Percentiles rank a stretch among this genome's conserved stretches.
Evolutionary conservation across 2,888 invertebrate genomes (phyloP).

Genomic region (Andrena flavipes): DNA sequence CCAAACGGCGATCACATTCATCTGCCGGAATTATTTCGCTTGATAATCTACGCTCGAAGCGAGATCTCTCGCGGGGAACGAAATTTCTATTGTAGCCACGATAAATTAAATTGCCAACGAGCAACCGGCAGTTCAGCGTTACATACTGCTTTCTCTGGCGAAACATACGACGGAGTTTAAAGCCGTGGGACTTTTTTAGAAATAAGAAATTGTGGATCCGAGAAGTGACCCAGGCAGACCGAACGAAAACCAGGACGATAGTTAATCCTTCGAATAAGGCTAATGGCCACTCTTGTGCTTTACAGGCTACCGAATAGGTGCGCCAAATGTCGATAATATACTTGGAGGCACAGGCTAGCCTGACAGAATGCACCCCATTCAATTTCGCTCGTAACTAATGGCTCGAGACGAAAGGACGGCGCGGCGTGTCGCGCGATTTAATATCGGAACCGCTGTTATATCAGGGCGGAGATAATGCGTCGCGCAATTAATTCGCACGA

Average conservation of each 20-base stretch:
- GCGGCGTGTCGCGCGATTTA: conserved; percentile 24
- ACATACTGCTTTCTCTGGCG: background rate
- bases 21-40: background rate
- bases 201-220: background rate
- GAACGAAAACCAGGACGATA: conserved; percentile 58
- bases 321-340: conserved; percentile 71
- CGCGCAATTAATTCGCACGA: conserved; percentile 34
- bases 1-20: background rate
- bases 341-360: conserved; percentile 40
- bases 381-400: conserved; percentile 59
- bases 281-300: conserved; percentile 70
- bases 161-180: no score
- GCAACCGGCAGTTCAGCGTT: conserved; percentile 9
- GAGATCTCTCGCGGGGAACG: background rate
- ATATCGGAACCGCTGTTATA: conserved; percentile 20
- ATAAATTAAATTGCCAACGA: conserved; percentile 2
- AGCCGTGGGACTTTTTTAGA: background rate
- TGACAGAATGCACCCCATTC: conserved; percentile 54
- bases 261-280: conserved; percentile 72
- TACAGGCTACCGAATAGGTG: conserved; percentile 64
- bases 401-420: conserved; percentile 37
- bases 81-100: background rate
- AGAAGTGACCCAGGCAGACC: background rate
- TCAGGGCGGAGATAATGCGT: conserved; percentile 1
- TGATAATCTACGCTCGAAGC: background rate